phyloP scores from a whole-genome alignment of 1,140 invertebrate genomes.

The Phocides pigmalion region DNA sequence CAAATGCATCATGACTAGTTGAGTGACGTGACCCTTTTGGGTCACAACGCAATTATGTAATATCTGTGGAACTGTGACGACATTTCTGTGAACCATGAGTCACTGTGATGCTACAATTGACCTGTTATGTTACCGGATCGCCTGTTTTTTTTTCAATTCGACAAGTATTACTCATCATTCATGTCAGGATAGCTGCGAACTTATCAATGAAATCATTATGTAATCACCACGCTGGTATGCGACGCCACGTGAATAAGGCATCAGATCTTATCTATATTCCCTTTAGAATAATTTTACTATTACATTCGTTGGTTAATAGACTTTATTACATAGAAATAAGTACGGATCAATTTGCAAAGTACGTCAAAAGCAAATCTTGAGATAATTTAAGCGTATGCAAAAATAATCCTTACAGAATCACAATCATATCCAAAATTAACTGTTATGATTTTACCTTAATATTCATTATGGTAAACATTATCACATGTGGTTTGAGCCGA shows the following conservation, averaged over 20 bases:
- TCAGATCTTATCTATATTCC: slow-evolving; percentile 10
- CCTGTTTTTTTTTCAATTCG: slow-evolving; percentile 57
- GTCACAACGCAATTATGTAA: slow-evolving; percentile 41
- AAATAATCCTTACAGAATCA: neutral
- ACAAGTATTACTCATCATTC: slow-evolving; percentile 65
- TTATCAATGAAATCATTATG: slow-evolving; percentile 68
- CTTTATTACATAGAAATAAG: neutral
- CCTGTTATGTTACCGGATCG: slow-evolving; percentile 60
- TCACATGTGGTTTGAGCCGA: neutral
- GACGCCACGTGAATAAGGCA: slow-evolving; percentile 25
- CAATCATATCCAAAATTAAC: neutral
- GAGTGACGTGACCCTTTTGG: slow-evolving; percentile 31
- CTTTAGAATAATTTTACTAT: slow-evolving; percentile 13
- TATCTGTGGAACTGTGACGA: slow-evolving; percentile 67
- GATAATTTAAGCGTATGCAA: no score
- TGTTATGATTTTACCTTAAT: neutral
- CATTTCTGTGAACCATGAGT: slow-evolving; percentile 64
- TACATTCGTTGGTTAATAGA: neutral
- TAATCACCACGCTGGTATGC: slow-evolving; percentile 41
- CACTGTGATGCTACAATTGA: slow-evolving; percentile 57
- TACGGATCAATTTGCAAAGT: neutral
- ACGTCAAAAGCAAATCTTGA: no score
- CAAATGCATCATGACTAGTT: slow-evolving; percentile 13
- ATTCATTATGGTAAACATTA: slow-evolving; percentile 15
- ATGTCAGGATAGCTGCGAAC: slow-evolving; percentile 47